These are phyloP conservation scores for Drosophila multiciliata DNA, from an alignment of 2,888 invertebrate species.

Conservation along the genomic window DNA sequence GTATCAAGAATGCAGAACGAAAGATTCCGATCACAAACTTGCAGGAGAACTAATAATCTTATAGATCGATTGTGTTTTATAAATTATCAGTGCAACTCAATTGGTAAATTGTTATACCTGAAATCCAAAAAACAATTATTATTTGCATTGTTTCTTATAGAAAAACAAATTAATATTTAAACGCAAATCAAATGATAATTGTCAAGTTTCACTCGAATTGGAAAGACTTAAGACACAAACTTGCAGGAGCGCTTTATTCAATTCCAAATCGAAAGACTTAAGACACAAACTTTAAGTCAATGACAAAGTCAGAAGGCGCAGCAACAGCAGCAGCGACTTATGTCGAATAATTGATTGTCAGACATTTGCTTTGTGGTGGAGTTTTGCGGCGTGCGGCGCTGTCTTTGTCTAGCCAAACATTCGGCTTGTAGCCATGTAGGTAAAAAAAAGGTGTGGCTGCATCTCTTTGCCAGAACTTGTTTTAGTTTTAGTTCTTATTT, in stretches of 20 bases:
- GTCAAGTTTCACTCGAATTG: neutral
- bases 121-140: neutral
- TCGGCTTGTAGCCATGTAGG: slow-evolving; percentile 19
- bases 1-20: slow-evolving; percentile 39
- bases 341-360: slow-evolving; percentile 66
- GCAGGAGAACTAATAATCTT: neutral
- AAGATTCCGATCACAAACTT: slow-evolving; percentile 62
- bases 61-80: neutral
- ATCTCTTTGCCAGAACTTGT: slow-evolving; percentile 63
- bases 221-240: slow-evolving; percentile 70
- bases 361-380: slow-evolving; percentile 44
- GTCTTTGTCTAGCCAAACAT: slow-evolving; percentile 56
- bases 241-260: slow-evolving; percentile 37
- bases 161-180: neutral
- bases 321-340: slow-evolving; percentile 31
- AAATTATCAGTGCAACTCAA: neutral
- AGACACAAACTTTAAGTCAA: slow-evolving; percentile 64
- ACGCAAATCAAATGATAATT: neutral
- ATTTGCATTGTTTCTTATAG: neutral
- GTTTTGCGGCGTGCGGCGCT: slow-evolving; percentile 38
- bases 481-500: slow-evolving; percentile 23
- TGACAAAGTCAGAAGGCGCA: slow-evolving; percentile 57
- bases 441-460: slow-evolving; percentile 61
- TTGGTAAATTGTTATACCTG: neutral
- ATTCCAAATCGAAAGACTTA: slow-evolving; percentile 64